A percentile compares a stretch with the other conserved stretches of the same genome.
Conservation (phyloP, 2,797 vertebrate species). For the Antennarius maculatus region DNA sequence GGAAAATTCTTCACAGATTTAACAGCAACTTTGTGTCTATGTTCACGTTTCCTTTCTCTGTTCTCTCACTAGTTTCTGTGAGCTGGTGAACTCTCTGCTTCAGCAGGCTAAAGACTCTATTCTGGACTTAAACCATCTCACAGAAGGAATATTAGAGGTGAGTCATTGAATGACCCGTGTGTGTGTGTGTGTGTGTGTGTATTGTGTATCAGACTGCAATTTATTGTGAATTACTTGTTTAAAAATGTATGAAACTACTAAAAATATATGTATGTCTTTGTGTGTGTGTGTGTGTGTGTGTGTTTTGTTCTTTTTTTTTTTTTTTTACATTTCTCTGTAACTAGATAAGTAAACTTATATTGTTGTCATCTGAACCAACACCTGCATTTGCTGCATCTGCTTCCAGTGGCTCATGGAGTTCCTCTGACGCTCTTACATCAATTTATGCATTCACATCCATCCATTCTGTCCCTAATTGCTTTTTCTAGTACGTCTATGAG, state of each 20-base stretch:
- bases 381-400: not conserved
- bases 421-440: not conserved
- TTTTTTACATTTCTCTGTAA: too few relatives aligned
- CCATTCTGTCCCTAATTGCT: not conserved
- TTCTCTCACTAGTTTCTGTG: slow-evolving; percentile 84
- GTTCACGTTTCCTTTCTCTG: not conserved
- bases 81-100: slow-evolving; percentile 86
- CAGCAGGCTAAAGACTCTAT: slow-evolving; percentile 64
- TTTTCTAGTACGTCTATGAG: slow-evolving; percentile 87
- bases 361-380: not conserved
- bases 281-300: too few relatives aligned
- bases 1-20: not conserved
- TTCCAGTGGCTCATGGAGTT: slow-evolving; percentile 28
- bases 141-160: slow-evolving; percentile 85
- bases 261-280: too few relatives aligned
- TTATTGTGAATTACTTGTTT: too few relatives aligned
- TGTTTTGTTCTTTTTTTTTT: too few relatives aligned
- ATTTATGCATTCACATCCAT: not conserved
- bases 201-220: too few relatives aligned
- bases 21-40: not conserved
- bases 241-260: too few relatives aligned
- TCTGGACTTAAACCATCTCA: slow-evolving; percentile 53
- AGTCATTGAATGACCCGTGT: slow-evolving; percentile 33
- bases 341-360: not conserved
- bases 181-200: too few relatives aligned